Evolutionary conservation across 2,797 vertebrate species (phyloP), one percentile per base, ranked within the genome.

Genomic region (Dromococcyx pavoninus): DNA sequence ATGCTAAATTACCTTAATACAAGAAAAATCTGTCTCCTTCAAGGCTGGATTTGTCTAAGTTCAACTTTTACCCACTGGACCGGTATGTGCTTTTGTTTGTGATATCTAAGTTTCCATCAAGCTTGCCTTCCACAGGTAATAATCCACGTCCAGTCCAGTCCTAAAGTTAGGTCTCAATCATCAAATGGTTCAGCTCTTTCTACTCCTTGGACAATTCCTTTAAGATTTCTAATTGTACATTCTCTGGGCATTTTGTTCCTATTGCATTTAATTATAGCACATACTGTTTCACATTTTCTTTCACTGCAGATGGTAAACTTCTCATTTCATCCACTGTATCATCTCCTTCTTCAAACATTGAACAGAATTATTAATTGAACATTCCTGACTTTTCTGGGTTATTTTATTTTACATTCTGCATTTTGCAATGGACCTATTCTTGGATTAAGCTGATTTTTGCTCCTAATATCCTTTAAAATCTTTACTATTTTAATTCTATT

Each of bases 291-390:
- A 89, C 27, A 74, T 94, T 95, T 7, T 37, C 48, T 85, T 95
- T 61, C 81, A 67, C n/a, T 72, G 57, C 12, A 89, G n/a, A 92
- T 39, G 46, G 69, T 65, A 92, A 91, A 92, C 64, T 78, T 84
- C 83, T 85, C 67, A 91, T 96, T 95, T 87, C 56, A 74, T 81
- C 77, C 60, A 76, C 60, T 9, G 15, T 76, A 93, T 76, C 39
- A 54, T 76, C 33, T 78, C 41, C 39, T 69, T 53, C 24, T 88
- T 88, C 80, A 95, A 94, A 94, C 72, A 87, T 2, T 61, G 41
- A 94, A 79, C 8, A 86, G 30, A 93, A 95, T 53, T 87, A 96
- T 87, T 89, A 93, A 71, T 57, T 69, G 41, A 85, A 89, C 53
- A 44, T 53, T 89, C 70, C 57, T 71, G 24, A 46, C 72, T 57